Evolutionary conservation across 1,140 invertebrate genomes (phyloP).

Genomic region (Acromyrmex heyeri): DNA sequence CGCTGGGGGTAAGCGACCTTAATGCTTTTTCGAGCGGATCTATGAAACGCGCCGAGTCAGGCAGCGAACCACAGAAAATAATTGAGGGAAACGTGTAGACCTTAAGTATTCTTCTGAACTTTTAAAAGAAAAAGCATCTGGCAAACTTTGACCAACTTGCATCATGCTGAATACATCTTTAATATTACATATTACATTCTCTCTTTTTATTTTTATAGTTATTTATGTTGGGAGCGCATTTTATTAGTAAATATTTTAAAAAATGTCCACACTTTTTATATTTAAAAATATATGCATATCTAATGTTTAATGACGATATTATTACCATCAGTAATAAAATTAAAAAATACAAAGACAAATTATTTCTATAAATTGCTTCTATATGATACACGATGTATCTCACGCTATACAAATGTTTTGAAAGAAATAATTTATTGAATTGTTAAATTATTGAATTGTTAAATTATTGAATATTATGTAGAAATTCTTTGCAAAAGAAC

Average conservation of each 20-base stretch:
- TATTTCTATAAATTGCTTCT: not conserved
- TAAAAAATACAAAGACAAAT: constrained; percentile 9
- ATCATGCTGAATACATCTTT: not conserved
- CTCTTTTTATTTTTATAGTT: not conserved
- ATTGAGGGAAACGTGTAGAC: constrained; percentile 19
- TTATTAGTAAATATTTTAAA: not conserved
- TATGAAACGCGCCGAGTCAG: constrained; percentile 50
- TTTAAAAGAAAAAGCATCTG: not conserved
- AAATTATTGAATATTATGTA: not conserved
- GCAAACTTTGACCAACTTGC: not conserved
- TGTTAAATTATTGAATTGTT: not conserved
- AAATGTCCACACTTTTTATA: not conserved
- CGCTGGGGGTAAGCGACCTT: constrained; percentile 67
- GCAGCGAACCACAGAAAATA: constrained; percentile 44
- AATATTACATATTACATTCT: not conserved
- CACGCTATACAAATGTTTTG: no score
- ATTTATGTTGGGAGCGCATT: not conserved
- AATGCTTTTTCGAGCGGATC: constrained; percentile 83
- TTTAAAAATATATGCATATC: not conserved
- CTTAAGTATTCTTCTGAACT: not conserved
- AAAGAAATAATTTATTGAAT: no score
- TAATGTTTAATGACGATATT: not conserved
- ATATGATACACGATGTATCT: no score
- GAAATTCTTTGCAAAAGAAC: not conserved
- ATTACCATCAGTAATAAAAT: not conserved